These are phyloP conservation scores for Oeneis ivallda DNA, from an alignment of 2,888 invertebrate genomes.

Conservation along the genomic window DNA sequence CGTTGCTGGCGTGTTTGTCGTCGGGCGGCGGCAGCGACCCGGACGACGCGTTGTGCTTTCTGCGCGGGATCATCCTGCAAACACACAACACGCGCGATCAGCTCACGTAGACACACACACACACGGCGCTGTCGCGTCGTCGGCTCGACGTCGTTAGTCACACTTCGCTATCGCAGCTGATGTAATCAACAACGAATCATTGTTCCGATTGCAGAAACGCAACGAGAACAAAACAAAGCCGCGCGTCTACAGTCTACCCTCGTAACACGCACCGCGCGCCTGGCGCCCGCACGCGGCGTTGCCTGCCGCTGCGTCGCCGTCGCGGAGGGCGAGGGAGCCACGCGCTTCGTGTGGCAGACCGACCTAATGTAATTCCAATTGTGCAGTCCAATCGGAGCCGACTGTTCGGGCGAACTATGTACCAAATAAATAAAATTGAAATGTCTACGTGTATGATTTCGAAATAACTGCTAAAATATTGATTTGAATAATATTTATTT, in stretches of 20 bases:
- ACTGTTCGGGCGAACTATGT: too few relatives aligned
- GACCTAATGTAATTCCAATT: too few relatives aligned
- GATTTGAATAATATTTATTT: too few relatives aligned
- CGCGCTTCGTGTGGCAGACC: too few relatives aligned
- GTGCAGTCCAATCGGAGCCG: too few relatives aligned
- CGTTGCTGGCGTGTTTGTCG: slow-evolving; percentile 78
- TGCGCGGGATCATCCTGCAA: slow-evolving; percentile 72
- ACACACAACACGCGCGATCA: slow-evolving; percentile 24
- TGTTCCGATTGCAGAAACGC: slow-evolving; percentile 6
- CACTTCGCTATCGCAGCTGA: too few relatives aligned
- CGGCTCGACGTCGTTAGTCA: background rate
- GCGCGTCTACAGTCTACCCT: background rate
- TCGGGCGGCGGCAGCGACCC: slow-evolving; percentile 73
- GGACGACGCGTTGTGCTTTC: slow-evolving; percentile 75
- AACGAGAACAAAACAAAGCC: slow-evolving; percentile 6
- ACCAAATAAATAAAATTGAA: too few relatives aligned
- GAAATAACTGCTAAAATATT: too few relatives aligned
- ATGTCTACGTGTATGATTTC: too few relatives aligned
- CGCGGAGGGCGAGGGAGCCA: too few relatives aligned
- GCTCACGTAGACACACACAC: too few relatives aligned
- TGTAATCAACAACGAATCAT: background rate
- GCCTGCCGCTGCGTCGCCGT: background rate
- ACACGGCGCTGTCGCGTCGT: background rate
- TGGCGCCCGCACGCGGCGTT: background rate
- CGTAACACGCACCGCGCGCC: background rate